These are phyloP conservation scores for Ruditapes philippinarum DNA, from an alignment of 1,140 invertebrate genomes.

Conservation along the genomic window DNA sequence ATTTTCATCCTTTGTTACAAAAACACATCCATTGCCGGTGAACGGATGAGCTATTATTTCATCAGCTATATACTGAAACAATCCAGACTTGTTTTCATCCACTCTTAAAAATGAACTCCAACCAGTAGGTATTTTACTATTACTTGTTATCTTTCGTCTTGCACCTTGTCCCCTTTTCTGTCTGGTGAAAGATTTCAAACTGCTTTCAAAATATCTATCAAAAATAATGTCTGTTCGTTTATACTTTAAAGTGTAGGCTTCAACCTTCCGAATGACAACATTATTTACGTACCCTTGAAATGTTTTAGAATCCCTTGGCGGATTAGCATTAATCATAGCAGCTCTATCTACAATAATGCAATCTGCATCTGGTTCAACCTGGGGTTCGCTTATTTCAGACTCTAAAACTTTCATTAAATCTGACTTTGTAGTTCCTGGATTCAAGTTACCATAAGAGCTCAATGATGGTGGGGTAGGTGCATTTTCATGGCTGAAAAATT, in stretches of 20 bases:
- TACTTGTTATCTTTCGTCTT: conserved; percentile 15
- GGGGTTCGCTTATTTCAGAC: neutral
- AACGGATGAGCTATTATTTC: neutral
- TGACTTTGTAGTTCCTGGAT: conserved; percentile 62
- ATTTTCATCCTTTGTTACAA: conserved; percentile 13
- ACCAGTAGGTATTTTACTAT: neutral
- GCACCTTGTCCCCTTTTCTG: conserved; percentile 57
- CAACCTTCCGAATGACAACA: conserved; percentile 48
- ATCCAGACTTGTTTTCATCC: conserved; percentile 20
- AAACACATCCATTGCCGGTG: neutral
- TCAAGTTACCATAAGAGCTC: conserved; percentile 53
- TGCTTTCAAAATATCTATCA: conserved; percentile 64
- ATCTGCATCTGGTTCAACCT: neutral
- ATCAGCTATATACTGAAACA: conserved; percentile 17
- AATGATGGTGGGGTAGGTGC: conserved; percentile 70
- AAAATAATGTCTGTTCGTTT: conserved; percentile 82
- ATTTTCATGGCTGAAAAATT: conserved; percentile 77
- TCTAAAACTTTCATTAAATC: conserved; percentile 57
- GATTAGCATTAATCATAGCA: conserved; percentile 64
- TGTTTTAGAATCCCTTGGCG: conserved; percentile 57
- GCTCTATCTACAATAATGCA: conserved; percentile 64
- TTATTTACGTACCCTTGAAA: conserved; percentile 66
- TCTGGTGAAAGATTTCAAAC: conserved; percentile 56
- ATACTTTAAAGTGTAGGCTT: conserved; percentile 62
- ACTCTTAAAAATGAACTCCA: neutral